Evolutionary conservation across 2,888 invertebrate species (phyloP).

Genomic region (Ariolimax columbianus): DNA sequence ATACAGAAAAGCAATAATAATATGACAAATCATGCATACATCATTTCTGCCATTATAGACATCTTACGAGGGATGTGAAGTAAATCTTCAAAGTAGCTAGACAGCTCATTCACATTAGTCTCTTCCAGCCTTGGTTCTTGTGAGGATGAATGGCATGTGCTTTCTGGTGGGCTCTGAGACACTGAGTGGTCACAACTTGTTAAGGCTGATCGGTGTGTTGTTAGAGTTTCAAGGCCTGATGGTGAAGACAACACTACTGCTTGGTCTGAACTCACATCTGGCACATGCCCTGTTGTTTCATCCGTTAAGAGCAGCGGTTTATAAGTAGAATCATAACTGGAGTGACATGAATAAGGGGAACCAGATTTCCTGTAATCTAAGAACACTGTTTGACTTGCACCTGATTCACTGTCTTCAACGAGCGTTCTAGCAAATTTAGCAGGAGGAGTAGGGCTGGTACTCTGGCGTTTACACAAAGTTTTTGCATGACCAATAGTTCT

Average conservation of each 20-base stretch:
- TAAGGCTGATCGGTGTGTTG: neutral
- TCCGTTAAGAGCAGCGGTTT: neutral
- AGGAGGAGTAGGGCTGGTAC: neutral
- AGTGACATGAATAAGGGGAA: neutral
- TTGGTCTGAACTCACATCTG: neutral
- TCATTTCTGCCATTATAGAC: slow-evolving; percentile 98
- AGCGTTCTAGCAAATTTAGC: slow-evolving; percentile 33
- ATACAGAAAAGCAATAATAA: no score
- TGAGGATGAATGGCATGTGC: slow-evolving; percentile 79
- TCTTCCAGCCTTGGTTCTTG: slow-evolving; percentile 86
- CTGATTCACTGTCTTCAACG: neutral
- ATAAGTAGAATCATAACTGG: neutral
- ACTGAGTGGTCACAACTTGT: neutral
- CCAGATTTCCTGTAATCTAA: slow-evolving; percentile 1
- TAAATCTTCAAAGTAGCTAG: slow-evolving; percentile 95
- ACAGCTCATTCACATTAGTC: slow-evolving; percentile 92
- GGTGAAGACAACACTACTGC: slow-evolving; percentile 6
- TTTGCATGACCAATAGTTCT: neutral
- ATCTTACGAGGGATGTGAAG: slow-evolving; percentile 98
- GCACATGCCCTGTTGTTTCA: neutral
- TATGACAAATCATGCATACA: slow-evolving; percentile 85
- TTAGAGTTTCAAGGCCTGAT: slow-evolving; percentile 24
- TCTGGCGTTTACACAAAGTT: slow-evolving; percentile 25
- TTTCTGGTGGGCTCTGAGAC: neutral
- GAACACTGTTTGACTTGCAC: neutral